Evolutionary conservation across 2,888 invertebrate genomes (phyloP), one percentile per base, ranked within the genome.

Genomic region (Andrena bicolor): DNA sequence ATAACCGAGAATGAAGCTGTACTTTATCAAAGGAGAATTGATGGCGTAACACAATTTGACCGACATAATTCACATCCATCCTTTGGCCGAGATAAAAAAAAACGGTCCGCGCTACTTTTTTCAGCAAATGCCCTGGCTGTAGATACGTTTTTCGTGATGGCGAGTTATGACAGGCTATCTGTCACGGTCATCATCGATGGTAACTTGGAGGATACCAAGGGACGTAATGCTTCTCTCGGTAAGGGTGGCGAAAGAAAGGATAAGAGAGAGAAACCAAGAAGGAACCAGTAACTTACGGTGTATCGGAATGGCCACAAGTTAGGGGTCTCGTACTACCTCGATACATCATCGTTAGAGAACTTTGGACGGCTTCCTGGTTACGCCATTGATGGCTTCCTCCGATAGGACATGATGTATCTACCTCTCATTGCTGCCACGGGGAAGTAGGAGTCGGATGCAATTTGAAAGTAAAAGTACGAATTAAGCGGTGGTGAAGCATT

Each of bases 331-430:
- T 60, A 72, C 74, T 71, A 72, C 76, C 80, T 84, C 90, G 87
- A 90, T 90, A 89, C 89, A 91, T 90, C 90, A 90, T 90, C 90
- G 90, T 90, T 90, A 91, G 89, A 83, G 84, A 88, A 87, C 84
- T 90, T 89, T 86, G 77, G 89, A 90, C 87, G 87, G 87, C 84
- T 89, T 87, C 89, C 89, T 83, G 88, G 84, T 88, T 88, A 84
- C 79, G 80, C 81, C 84, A 90, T 89, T 87, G 87, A 87, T 89
- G 87, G 84, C 81, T 87, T 85, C 83, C 79, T 79, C 80, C 84
- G 90, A 89, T 90, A 89, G 82, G 76, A 80, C 80, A 82, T 88
- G 89, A 88, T 89, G 86, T 89, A 88, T 89, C 86, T 85, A 82
- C 85, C 80, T 69, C 76, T 84, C 80, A 82, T 85, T 83, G 85